These are phyloP conservation scores for Rhopilema esculentum DNA, from an alignment of 30 jellyfish, hydroid and myxozoan species.

Conservation along the genomic window DNA sequence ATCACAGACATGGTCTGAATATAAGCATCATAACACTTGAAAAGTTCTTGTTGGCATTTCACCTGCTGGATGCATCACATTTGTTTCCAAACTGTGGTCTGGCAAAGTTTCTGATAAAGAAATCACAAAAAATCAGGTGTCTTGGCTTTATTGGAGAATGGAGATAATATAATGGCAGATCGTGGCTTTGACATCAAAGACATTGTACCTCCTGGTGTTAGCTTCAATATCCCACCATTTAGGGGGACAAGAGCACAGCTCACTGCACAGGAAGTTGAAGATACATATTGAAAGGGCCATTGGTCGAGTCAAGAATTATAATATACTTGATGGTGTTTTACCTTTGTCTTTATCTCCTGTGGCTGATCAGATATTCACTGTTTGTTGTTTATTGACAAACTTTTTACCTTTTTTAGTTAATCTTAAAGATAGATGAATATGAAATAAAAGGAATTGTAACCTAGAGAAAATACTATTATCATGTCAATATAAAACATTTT, in stretches of 20 bases:
- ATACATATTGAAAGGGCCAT: too few species aligned
- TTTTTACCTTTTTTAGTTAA: slow-evolving; percentile 10
- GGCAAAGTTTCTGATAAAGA: neutral
- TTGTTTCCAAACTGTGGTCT: slow-evolving; percentile 8
- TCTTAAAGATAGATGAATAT: slow-evolving; percentile 2
- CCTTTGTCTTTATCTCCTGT: slow-evolving; percentile 2
- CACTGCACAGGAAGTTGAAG: too few species aligned
- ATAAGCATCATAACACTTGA: neutral
- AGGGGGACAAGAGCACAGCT: neutral
- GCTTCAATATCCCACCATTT: slow-evolving; percentile 36
- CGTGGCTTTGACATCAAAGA: slow-evolving; percentile 55
- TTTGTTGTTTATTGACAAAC: neutral
- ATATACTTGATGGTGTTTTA: neutral
- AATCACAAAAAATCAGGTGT: neutral
- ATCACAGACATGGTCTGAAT: neutral
- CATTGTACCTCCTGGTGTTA: slow-evolving; percentile 29
- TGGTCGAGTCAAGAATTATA: too few species aligned
- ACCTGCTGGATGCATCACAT: neutral
- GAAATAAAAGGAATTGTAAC: neutral
- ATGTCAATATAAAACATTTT: neutral
- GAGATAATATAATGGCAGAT: slow-evolving; percentile 12
- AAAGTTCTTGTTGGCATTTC: neutral
- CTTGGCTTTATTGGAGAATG: neutral
- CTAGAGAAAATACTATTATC: neutral
- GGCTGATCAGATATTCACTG: slow-evolving; percentile 1